A percentile compares a stretch with the other conserved stretches of the same genome.
phyloP scores from a whole-genome alignment of 1,140 invertebrate genomes.

The Vollenhovia emeryi region DNA sequence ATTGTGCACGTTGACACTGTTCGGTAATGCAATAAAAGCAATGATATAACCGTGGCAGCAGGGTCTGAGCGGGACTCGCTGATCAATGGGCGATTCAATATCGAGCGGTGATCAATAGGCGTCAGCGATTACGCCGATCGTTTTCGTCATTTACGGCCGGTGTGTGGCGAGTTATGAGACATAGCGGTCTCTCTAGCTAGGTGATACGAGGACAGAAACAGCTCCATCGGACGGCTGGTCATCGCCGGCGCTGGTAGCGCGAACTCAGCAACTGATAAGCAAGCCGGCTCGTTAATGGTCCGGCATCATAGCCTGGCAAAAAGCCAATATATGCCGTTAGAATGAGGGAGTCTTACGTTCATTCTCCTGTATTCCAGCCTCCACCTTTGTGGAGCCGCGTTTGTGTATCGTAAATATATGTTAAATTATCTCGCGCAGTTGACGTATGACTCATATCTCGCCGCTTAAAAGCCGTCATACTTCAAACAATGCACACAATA shows the following conservation, averaged over 20 bases:
- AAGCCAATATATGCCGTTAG: conserved; percentile 74
- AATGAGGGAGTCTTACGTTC: conserved; percentile 54
- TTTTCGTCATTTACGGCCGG: conserved; percentile 71
- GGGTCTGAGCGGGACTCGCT: neutral
- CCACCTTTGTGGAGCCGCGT: neutral
- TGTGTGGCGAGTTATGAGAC: conserved; percentile 73
- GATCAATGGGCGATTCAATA: no score
- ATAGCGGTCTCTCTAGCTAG: conserved; percentile 67
- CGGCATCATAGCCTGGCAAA: conserved; percentile 72
- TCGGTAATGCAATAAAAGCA: neutral
- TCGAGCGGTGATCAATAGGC: conserved; percentile 51
- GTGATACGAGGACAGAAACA: conserved; percentile 72
- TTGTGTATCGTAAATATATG: neutral
- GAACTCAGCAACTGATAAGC: conserved; percentile 82
- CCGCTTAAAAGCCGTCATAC: neutral
- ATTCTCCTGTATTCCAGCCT: conserved; percentile 44
- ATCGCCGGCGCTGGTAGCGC: conserved; percentile 70
- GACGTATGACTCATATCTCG: neutral
- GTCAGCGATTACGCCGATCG: conserved; percentile 39
- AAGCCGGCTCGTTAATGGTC: conserved; percentile 77
- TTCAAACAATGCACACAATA: neutral
- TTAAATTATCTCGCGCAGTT: neutral
- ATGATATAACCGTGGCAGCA: neutral
- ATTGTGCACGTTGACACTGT: neutral
- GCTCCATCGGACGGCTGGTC: conserved; percentile 73